Conservation (phyloP, 2,888 invertebrate species). For the Phoenoteleia sp. region DNA sequence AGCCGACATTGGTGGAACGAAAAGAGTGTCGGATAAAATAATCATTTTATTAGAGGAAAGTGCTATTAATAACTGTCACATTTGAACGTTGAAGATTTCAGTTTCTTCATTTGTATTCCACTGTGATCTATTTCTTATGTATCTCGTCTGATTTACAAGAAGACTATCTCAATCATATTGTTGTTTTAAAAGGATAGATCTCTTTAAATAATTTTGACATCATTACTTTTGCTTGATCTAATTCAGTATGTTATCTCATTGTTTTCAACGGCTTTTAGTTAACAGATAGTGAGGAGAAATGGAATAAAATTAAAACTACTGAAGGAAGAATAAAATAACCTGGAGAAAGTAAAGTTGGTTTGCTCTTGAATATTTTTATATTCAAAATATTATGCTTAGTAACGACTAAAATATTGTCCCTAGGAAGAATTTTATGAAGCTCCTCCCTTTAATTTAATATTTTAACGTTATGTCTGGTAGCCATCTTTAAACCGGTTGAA, state of each 20-base stretch:
- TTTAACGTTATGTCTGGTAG: too few species aligned
- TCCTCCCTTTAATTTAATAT: not conserved
- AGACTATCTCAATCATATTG: too few species aligned
- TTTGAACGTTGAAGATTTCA: not conserved
- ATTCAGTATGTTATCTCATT: constrained; percentile 6
- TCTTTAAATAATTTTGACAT: not conserved
- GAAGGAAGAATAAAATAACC: too few species aligned
- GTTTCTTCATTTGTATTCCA: too few species aligned
- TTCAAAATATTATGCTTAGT: too few species aligned
- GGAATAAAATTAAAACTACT: too few species aligned
- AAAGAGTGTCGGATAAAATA: constrained; percentile 28
- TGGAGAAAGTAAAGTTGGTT: too few species aligned
- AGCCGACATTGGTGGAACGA: constrained; percentile 20
- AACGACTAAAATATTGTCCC: too few species aligned
- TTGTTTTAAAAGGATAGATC: too few species aligned
- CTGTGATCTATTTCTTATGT: too few species aligned
- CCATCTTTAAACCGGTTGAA: not conserved
- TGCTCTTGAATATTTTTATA: too few species aligned
- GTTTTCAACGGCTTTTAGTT: not conserved
- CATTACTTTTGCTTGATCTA: constrained; percentile 5
- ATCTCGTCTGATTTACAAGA: too few species aligned
- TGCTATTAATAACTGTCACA: constrained; percentile 32
- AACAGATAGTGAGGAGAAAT: not conserved
- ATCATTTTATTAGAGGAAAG: constrained; percentile 44
- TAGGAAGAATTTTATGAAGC: not conserved